Conservation (phyloP, 2,113 vertebrate genomes). For the Pygoscelis adeliae region DNA sequence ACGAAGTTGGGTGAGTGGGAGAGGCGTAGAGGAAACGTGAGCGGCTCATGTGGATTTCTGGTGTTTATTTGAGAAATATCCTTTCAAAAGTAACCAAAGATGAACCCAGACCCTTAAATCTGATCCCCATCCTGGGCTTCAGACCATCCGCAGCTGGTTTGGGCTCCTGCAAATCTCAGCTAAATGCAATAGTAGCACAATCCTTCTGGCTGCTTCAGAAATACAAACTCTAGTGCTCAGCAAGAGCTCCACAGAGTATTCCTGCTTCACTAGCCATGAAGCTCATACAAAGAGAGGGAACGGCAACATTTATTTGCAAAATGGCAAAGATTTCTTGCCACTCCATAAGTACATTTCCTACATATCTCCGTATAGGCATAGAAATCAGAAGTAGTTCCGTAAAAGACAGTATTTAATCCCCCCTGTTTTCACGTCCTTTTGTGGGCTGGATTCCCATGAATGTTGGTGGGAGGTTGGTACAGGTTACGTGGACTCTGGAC, state of each 20-base stretch:
- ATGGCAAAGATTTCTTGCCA: background rate
- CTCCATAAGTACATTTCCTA: background rate
- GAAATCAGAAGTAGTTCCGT: background rate
- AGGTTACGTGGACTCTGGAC: background rate
- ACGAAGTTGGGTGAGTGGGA: background rate
- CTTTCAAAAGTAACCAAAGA: background rate
- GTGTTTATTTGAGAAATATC: background rate
- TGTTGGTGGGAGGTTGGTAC: background rate
- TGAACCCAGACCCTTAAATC: background rate
- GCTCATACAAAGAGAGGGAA: background rate
- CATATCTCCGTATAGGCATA: background rate
- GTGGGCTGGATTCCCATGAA: background rate
- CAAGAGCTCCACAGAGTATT: background rate
- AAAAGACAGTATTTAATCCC: background rate
- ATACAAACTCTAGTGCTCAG: background rate
- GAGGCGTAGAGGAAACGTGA: background rate
- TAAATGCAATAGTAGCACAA: background rate
- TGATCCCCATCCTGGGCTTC: background rate
- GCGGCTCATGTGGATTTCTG: background rate
- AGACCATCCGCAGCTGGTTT: background rate
- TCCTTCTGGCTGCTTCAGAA: background rate
- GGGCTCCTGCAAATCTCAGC: background rate
- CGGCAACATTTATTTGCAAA: background rate
- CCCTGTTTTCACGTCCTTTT: background rate
- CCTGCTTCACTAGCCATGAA: background rate